These are phyloP conservation scores for Nomada hirtipes DNA, from an alignment of 2,888 invertebrate species.

Conservation along the genomic window DNA sequence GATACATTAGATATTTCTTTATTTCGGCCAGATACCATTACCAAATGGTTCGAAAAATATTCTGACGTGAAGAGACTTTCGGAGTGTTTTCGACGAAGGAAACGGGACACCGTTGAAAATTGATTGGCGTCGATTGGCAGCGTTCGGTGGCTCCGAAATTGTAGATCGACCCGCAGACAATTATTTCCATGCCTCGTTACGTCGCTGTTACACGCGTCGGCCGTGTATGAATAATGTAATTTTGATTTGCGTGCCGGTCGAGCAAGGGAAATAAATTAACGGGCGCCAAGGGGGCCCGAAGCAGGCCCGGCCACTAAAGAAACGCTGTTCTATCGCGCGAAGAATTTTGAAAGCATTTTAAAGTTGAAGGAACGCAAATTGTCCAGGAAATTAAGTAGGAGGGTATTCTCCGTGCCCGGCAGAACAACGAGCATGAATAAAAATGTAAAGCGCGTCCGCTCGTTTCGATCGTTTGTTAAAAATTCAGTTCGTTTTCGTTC, in stretches of 20 bases:
- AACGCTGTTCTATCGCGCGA: neutral
- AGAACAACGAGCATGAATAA: neutral
- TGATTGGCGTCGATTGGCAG: conserved; percentile 26
- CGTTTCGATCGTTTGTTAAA: conserved; percentile 16
- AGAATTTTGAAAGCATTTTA: conserved; percentile 26
- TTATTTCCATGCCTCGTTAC: conserved; percentile 36
- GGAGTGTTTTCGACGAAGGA: neutral
- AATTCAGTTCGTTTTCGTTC: conserved; percentile 15
- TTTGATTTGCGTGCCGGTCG: conserved; percentile 32
- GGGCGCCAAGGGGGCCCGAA: neutral
- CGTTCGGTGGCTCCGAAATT: conserved; percentile 14
- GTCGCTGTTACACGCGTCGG: conserved; percentile 22
- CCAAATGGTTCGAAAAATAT: too few species aligned
- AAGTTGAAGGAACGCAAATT: conserved; percentile 14
- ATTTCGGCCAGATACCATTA: too few species aligned
- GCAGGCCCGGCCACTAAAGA: neutral
- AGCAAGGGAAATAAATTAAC: conserved; percentile 33
- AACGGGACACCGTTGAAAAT: neutral
- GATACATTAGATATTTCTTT: too few species aligned
- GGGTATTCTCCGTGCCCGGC: neutral
- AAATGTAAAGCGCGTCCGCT: neutral
- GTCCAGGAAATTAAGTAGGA: neutral
- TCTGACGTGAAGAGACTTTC: too few species aligned
- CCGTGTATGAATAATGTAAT: conserved; percentile 41
- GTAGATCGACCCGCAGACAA: conserved; percentile 26